phyloP scores from a whole-genome alignment of 1,140 invertebrate species.

The Listronotus bonariensis region DNA sequence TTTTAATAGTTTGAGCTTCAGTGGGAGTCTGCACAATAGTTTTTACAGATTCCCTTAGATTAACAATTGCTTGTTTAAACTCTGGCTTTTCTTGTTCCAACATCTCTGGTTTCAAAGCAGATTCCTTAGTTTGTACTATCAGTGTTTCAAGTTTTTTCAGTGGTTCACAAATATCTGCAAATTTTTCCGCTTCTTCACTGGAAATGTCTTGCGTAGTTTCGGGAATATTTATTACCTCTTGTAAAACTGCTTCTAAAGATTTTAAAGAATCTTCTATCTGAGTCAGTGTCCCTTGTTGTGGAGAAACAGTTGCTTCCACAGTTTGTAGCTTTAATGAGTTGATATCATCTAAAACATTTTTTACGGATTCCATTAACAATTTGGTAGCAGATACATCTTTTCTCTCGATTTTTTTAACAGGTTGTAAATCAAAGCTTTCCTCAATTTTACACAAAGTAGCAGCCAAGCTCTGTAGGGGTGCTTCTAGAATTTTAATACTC shows the following conservation, averaged over 20 bases:
- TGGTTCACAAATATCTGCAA: constrained; percentile 18
- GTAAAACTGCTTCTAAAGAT: background rate
- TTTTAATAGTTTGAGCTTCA: constrained; percentile 13
- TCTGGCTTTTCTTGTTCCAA: constrained; percentile 24
- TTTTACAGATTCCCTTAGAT: constrained; percentile 18
- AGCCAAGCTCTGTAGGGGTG: background rate
- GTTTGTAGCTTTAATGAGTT: constrained; percentile 1
- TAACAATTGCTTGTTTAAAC: constrained; percentile 25
- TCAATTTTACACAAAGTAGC: background rate
- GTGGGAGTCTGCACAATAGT: constrained; percentile 4
- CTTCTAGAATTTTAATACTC: background rate
- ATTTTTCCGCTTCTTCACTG: constrained; percentile 7
- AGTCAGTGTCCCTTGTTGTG: background rate
- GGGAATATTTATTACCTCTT: constrained; percentile 2
- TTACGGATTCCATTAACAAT: constrained; percentile 1
- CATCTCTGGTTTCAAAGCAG: constrained; percentile 25
- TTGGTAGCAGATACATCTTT: constrained; percentile 4
- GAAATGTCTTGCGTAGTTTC: constrained; percentile 13
- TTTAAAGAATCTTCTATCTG: constrained; percentile 13
- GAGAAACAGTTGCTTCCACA: background rate
- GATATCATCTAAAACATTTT: background rate
- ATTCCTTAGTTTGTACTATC: constrained; percentile 25
- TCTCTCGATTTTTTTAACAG: background rate
- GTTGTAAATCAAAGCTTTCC: background rate
- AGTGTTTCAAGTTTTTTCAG: constrained; percentile 28